Base-by-base conservation (phyloP, 2,888 invertebrate species). In the Nebria salina region DNA sequence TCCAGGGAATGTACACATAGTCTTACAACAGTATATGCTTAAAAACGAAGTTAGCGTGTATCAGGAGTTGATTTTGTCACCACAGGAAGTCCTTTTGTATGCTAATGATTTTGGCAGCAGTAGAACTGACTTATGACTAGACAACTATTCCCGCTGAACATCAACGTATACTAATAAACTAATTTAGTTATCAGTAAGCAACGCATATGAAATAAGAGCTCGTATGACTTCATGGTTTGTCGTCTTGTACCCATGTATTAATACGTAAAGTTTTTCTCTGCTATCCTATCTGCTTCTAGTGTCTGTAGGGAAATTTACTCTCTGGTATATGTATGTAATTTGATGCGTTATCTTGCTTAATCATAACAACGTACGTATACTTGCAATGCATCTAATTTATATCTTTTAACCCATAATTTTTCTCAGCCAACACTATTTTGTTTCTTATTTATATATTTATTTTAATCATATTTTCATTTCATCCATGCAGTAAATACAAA, bases 121-220 rank as follows among this genome's bases (percentile, higher is more conserved):
- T 26, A 72, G 9, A n/a, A 25, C 20, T 20, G 70, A 11, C 70
- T 34, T 7, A 15, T 34, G 72, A 72, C 72, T 9, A 34, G 72
- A 72, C 34, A 8, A 34, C 20, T 66, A 66, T 7, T 11, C 15
- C 7, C 15, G 25, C 15, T 66, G 25, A 66, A 25, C 66, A 25
- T 20, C 11, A 25, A 13, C 66, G 66, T 25, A 66, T 7, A 42
- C 75, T 43, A 54, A 75, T 65, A 79, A 68, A 79, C 75, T 79
- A 79, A 79, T 79, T 66, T 70, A 79, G 79, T 79, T 79, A 79
- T 79, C 79, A 79, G 66, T 43, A 72, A 34, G n/a, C 34, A 26
- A 26, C n/a, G 25, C 26, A 26, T 72, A 20, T 25, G 72, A 25
- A 25, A n/a, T 34, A 20, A 9, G 34, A 9, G 15, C 13, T 9